Evolutionary conservation across 2,113 vertebrate genomes (phyloP), one percentile per base, ranked within the genome.

Genomic region (Mesitornis unicolor): DNA sequence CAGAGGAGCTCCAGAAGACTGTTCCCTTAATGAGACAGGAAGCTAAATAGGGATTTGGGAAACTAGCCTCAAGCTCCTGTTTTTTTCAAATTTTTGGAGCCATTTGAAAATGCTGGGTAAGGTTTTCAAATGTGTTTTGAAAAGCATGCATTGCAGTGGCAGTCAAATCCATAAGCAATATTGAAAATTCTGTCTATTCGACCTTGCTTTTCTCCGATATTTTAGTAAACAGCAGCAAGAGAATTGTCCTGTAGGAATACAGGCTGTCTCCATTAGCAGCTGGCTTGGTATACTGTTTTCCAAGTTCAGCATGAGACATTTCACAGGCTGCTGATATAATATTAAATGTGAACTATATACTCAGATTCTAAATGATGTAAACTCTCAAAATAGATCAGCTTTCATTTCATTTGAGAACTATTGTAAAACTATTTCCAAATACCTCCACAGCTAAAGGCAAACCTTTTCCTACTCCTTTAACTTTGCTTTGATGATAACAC

Each of bases 101-200:
- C 12, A 20, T n/a, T 76, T 94, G 51, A 48, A 29, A 81, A 53
- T 50, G 20, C 6, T 15, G 11, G 28, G 28, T 13, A 43, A 65
- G 14, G 53, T 40, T 84, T 93, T 67, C 14, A 61, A 53, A 40
- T 11, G 10, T 31, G 5, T 38, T 61, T 70, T 54, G 25, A 26
- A 20, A 73, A 87, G 21, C 2, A 12, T 1, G 0, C 0, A 0
- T 48, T 91, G 16, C 11, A 40, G 6, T 56, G 19, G 11, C 17
- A 60, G 43, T 70, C 18, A 57, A 53, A 29, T 59, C 38, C 16
- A 40, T 24, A 48, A 85, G 18, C 43, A 68, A 35, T 60, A 64
- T 9, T 68, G 67, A 85, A 85, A 80, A 60, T 51, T 75, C 29
- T 61, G 3, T 24, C 29, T 51, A 8, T 84, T 63, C 0, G 2